phyloP scores from a whole-genome alignment of 2,888 invertebrate species.

The Rhagium mordax region DNA sequence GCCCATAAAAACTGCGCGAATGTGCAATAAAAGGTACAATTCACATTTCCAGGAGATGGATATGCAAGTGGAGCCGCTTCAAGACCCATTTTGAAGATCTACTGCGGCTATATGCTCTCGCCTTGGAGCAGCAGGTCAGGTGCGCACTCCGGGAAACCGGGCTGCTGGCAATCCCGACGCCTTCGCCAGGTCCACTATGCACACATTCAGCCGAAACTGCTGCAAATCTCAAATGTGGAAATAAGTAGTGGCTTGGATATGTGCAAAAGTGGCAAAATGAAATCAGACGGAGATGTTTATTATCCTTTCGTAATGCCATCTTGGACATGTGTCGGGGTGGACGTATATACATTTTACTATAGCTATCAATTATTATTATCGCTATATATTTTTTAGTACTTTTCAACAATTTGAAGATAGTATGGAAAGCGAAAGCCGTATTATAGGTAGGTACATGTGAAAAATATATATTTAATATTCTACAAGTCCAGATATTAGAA shows the following conservation, averaged over 20 bases:
- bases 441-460: no score
- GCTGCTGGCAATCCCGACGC: background rate
- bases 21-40: constrained; percentile 57
- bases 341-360: constrained; percentile 18
- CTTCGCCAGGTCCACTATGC: background rate
- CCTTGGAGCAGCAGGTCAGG: constrained; percentile 11
- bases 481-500: no score
- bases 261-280: constrained; percentile 44
- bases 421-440: no score
- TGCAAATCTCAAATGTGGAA: constrained; percentile 49
- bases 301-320: constrained; percentile 9
- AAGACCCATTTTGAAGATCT: constrained; percentile 58
- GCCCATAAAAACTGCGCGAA: constrained; percentile 57
- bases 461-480: no score
- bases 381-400: background rate
- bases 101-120: constrained; percentile 37
- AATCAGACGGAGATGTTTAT: constrained; percentile 33
- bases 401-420: background rate
- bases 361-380: constrained; percentile 25
- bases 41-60: constrained; percentile 54
- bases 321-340: constrained; percentile 7
- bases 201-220: constrained; percentile 23
- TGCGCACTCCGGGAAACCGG: background rate
- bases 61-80: constrained; percentile 54
- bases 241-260: constrained; percentile 41